Percentiles rank a stretch among this genome's conserved stretches.
Evolutionary conservation across 2,888 invertebrate species (phyloP).

Genomic region (Octonoba sinensis): DNA sequence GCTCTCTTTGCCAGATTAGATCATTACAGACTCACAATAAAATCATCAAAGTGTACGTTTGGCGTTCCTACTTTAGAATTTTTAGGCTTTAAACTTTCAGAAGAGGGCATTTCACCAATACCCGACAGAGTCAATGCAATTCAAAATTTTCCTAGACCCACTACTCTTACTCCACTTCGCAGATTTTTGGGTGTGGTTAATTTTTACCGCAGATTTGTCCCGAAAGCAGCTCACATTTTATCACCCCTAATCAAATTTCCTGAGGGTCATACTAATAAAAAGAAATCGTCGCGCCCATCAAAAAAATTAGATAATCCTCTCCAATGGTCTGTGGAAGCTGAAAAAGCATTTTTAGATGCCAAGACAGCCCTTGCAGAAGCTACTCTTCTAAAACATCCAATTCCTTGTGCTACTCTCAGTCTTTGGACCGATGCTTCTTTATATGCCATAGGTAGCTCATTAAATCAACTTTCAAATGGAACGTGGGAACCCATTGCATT

Average conservation of each 20-base stretch:
- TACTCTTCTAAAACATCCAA: too few species aligned
- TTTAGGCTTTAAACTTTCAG: constrained; percentile 33
- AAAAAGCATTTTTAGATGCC: constrained; percentile 26
- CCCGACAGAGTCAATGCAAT: constrained; percentile 46
- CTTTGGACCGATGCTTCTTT: constrained; percentile 20
- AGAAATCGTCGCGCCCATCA: neutral
- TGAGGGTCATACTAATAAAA: constrained; percentile 20
- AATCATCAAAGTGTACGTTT: constrained; percentile 37
- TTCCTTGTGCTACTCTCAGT: neutral
- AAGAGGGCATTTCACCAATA: constrained; percentile 17
- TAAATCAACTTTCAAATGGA: neutral
- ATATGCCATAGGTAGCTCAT: constrained; percentile 7
- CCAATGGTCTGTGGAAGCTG: constrained; percentile 11
- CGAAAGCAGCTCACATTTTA: constrained; percentile 22
- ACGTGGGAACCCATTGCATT: constrained; percentile 62
- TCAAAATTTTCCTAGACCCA: constrained; percentile 44
- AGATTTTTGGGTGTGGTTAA: constrained; percentile 54
- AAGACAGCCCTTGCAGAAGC: constrained; percentile 17
- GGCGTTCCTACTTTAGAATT: constrained; percentile 30
- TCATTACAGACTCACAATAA: constrained; percentile 31
- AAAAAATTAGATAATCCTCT: constrained; percentile 10
- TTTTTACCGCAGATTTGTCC: too few species aligned
- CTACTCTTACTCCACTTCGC: constrained; percentile 29
- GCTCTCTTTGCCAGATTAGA: constrained; percentile 24
- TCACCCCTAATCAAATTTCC: constrained; percentile 24